A percentile compares a stretch with the other conserved stretches of the same genome.
Conservation (phyloP, 2,888 invertebrate species). For the Coleophora deauratella region DNA sequence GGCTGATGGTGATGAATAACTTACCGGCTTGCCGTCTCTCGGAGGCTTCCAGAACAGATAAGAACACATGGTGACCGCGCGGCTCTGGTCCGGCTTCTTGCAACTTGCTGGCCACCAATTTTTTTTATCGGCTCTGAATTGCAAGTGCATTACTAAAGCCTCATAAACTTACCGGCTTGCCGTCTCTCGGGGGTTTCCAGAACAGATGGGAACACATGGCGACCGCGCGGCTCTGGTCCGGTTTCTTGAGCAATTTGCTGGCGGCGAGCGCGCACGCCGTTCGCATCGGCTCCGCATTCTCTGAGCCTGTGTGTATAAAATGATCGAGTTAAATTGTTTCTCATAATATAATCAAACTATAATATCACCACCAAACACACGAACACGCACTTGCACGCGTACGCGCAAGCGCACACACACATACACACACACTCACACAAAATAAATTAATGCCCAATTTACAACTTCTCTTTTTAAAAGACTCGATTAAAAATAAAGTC, state of each 20-base stretch:
- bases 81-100: conserved; percentile 98
- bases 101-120: conserved; percentile 96
- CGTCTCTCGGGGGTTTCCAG: conserved; percentile 89
- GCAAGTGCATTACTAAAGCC: no score
- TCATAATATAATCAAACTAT: no score
- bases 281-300: conserved; percentile 96
- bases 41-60: conserved; percentile 99
- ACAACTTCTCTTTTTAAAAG: no score
- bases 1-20: no score
- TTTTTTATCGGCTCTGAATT: conserved; percentile 97
- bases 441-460: no score
- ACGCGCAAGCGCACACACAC: no score
- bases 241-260: conserved; percentile 96
- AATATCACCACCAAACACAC: no score
- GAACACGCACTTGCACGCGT: no score
- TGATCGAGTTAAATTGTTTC: no score
- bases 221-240: conserved; percentile 97
- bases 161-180: conserved; percentile 37
- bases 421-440: no score
- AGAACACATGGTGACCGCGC: conserved; percentile 94
- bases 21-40: conserved; percentile 55
- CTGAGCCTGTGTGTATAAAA: conserved; percentile 73
- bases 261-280: conserved; percentile 97
- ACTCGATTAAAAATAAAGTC: no score
- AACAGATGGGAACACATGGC: conserved; percentile 96